Conservation (phyloP, 2,797 vertebrate species). For the Synaphobranchus kaupii region DNA sequence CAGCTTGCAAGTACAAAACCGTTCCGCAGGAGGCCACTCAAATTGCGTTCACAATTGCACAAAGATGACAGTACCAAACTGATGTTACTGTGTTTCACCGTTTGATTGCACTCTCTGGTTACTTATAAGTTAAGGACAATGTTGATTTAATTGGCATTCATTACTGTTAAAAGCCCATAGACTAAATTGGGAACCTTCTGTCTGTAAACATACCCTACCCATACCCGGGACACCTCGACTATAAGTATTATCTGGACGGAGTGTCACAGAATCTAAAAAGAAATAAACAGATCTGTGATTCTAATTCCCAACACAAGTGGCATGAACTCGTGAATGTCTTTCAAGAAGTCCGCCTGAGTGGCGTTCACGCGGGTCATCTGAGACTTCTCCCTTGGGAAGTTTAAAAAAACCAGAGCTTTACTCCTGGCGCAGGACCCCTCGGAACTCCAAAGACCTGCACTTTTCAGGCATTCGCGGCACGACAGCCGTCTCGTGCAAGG, state of each 20-base stretch:
- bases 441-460: constrained; percentile 35
- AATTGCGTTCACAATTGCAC: neutral
- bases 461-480: constrained; percentile 51
- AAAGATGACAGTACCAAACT: neutral
- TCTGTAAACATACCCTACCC: neutral
- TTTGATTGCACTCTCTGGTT: neutral
- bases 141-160: too few relatives aligned
- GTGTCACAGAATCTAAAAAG: constrained; percentile 18
- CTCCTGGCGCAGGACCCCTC: constrained; percentile 38
- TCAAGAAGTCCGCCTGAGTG: constrained; percentile 53
- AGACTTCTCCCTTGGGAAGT: constrained; percentile 62
- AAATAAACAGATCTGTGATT: constrained; percentile 1
- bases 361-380: constrained; percentile 48
- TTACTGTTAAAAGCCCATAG: neutral
- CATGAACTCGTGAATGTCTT: constrained; percentile 60
- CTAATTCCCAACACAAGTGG: constrained; percentile 45
- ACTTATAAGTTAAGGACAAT: neutral
- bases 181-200: neutral
- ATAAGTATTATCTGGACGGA: neutral
- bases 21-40: neutral
- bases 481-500: constrained; percentile 69
- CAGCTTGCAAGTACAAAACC: neutral
- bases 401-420: constrained; percentile 53
- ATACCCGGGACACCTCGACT: neutral
- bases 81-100: neutral